Evolutionary conservation across 2,797 vertebrate genomes (phyloP), one percentile per base, ranked within the genome.

Genomic region (Pempheris klunzingeri): DNA sequence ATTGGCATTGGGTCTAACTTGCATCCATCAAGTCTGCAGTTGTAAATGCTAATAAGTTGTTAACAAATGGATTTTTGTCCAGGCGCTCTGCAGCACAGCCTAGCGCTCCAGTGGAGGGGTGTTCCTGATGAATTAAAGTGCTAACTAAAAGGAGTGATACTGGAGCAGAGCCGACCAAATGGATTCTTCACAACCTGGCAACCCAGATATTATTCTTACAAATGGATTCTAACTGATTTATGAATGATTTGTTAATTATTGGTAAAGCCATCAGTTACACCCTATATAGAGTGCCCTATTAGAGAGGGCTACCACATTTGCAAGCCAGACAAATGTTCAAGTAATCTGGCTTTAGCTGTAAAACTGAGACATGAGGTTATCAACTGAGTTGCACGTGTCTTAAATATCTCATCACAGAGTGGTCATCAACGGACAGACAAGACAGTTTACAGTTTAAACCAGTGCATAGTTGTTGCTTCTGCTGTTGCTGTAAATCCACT

Each of bases 401-500:
- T 32, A 8, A 30, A 12, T 66, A 41, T 26, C 9, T 22, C 7
- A 54, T 22, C 26, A 49, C 39, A 17, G 24, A 53, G 14, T 17
- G 53, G 57, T 66, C 20, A 34, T n/a, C 36, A 62, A 32, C 13
- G 6, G 9, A n/a, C 28, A 4, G 32, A 67, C 0, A 36, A 17
- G 6, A 8, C 43, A 7, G 20, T 39, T 58, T 60, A 17, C 15
- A 30, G 22, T 59, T 64, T 59, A 17, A 39, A 43, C 12, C 22
- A 34, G 22, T 26, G 32, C 15, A 26, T 24, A 67, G 36, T 13
- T 69, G 20, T 39, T 71, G 11, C 55, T 73, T 36, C 30, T 68
- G 28, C 55, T 73, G 39, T 36, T 68, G 28, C 14, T 72, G 15
- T 72, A 73, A 81, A 88, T 70, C 73, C 55, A 64, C 44, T 54